Evolutionary conservation across 37 sponge, comb jelly and placozoan species (phyloP), one percentile per base, ranked within the genome.

Genomic region (Chondrosia reniformis): DNA sequence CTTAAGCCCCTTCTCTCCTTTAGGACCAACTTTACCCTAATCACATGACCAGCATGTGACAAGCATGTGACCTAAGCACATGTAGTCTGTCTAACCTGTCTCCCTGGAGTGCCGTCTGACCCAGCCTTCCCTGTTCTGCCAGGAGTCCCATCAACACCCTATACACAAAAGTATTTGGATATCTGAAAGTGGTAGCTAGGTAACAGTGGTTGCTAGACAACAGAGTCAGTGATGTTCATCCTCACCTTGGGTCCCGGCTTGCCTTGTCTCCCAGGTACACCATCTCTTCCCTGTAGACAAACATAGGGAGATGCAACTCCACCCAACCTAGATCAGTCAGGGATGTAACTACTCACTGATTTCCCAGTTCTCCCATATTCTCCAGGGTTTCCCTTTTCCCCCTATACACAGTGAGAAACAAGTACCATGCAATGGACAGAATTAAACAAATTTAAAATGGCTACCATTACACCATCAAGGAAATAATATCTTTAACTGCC

Each of bases 101-200:
- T 61, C n/a, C 63, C 63, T 25, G 63, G 63, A 24, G 63, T 61
- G 27, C 63, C 63, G 27, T 61, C 63, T 24, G 9, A 8, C 27
- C 63, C 63, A 22, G 17, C 25, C 27, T 61, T 22, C 8, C 63
- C 63, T 24, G 13, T 22, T 61, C 61, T 6, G 6, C 61, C 61
- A 59, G 61, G 61, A 59, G 61, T 59, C 28, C 61, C 61, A 59
- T n/a, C n/a, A n/a, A n/a, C n/a, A n/a, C n/a, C n/a, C n/a, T n/a
- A n/a, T n/a, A n/a, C n/a, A n/a, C n/a, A n/a, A n/a, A n/a, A n/a
- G n/a, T n/a, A n/a, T n/a, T n/a, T n/a, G n/a, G n/a, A n/a, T n/a
- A n/a, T n/a, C n/a, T n/a, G n/a, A n/a, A n/a, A n/a, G n/a, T n/a
- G n/a, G n/a, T n/a, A n/a, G n/a, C n/a, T n/a, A n/a, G n/a, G n/a